phyloP scores from a whole-genome alignment of 2,113 vertebrate genomes.

The Abramis brama region DNA sequence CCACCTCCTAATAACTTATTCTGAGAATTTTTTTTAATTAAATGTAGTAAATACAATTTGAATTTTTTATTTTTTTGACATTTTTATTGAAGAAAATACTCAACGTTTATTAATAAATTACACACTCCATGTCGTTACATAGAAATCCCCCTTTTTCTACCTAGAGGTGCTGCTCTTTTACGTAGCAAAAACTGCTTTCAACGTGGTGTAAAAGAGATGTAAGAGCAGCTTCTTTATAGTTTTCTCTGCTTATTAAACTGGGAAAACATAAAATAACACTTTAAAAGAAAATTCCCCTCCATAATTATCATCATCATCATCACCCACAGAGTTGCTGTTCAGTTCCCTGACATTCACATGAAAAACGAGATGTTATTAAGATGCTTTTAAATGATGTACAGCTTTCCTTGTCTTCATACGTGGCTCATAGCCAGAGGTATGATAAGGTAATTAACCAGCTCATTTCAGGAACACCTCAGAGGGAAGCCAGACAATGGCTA shows the following conservation, averaged over 20 bases:
- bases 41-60: background rate
- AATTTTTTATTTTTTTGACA: background rate
- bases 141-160: too few species aligned
- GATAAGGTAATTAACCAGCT: slow-evolving; percentile 83
- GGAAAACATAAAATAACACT: background rate
- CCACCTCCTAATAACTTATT: background rate
- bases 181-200: too few species aligned
- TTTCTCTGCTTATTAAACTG: background rate
- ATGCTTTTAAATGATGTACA: slow-evolving; percentile 23
- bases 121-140: too few species aligned
- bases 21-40: background rate
- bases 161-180: too few species aligned
- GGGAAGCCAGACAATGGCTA: slow-evolving; percentile 73
- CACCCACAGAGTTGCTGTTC: background rate
- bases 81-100: background rate
- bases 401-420: slow-evolving; percentile 15
- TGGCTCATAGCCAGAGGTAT: slow-evolving; percentile 77
- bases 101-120: background rate
- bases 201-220: background rate
- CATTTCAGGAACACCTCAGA: slow-evolving; percentile 77
- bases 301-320: background rate
- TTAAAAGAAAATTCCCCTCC: background rate
- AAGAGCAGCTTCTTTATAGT: background rate
- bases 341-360: background rate
- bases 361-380: slow-evolving; percentile 30